phyloP scores from a whole-genome alignment of 2,113 vertebrate species.

The Nothocercus julius region DNA sequence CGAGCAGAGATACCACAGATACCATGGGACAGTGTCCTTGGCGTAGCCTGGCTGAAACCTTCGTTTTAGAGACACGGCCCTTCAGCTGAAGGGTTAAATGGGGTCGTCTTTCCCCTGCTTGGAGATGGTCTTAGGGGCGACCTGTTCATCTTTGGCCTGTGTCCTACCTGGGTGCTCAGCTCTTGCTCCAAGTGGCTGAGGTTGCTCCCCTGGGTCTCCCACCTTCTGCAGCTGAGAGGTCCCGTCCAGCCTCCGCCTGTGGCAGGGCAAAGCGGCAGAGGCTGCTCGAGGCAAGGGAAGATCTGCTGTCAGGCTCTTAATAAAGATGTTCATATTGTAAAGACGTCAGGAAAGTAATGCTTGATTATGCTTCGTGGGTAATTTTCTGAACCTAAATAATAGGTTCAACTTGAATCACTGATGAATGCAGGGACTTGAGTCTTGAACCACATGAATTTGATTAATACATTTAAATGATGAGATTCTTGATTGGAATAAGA shows the following conservation, averaged over 20 bases:
- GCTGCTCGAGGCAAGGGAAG: not conserved
- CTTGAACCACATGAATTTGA: not conserved
- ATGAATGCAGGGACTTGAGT: not conserved
- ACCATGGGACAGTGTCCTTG: too few species aligned
- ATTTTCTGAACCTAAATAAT: not conserved
- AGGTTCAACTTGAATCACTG: not conserved
- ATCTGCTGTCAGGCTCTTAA: rapidly evolving
- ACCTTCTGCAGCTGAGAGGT: not conserved
- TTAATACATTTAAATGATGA: not conserved
- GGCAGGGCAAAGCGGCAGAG: not conserved
- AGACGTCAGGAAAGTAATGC: not conserved
- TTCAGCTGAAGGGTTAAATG: not conserved
- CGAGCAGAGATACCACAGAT: not conserved
- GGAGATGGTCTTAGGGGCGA: not conserved
- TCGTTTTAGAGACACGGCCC: rapidly evolving
- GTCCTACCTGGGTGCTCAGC: not conserved
- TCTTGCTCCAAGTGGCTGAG: not conserved
- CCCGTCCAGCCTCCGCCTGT: not conserved
- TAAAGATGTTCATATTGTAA: not conserved
- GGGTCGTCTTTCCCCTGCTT: not conserved
- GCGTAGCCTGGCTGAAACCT: not conserved
- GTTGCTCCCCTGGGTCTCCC: not conserved
- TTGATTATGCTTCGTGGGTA: not conserved
- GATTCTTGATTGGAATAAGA: not conserved
- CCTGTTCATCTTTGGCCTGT: not conserved